These are phyloP conservation scores for Amblyraja radiata DNA, from an alignment of 2,797 vertebrate genomes.

Conservation along the genomic window DNA sequence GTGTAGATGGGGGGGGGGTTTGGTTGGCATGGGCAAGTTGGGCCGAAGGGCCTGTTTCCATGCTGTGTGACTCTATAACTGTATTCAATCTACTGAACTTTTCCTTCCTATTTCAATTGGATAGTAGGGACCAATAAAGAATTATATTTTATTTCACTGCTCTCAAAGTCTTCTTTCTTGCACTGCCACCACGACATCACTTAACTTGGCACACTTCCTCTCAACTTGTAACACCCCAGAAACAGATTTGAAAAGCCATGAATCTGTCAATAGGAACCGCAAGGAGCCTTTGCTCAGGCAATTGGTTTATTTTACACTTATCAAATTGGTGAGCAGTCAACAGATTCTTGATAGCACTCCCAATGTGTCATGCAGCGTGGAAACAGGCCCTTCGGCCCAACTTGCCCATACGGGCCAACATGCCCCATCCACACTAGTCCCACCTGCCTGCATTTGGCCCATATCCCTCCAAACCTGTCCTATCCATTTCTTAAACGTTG, in stretches of 20 bases:
- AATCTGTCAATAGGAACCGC: not conserved
- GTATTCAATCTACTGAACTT: too few relatives aligned
- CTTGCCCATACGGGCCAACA: too few relatives aligned
- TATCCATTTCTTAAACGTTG: too few relatives aligned
- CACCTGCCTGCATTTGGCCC: too few relatives aligned
- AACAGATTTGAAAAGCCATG: not conserved
- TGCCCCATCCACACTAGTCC: too few relatives aligned
- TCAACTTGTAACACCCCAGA: not conserved
- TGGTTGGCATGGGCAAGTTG: too few relatives aligned
- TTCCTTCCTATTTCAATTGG: not conserved
- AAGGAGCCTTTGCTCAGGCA: not conserved
- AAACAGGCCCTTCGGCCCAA: not conserved
- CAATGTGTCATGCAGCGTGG: not conserved
- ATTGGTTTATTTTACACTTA: not conserved
- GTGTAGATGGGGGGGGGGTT: too few relatives aligned
- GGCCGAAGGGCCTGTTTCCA: too few relatives aligned
- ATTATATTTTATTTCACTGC: not conserved
- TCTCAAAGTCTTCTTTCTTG: not conserved
- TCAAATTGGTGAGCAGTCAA: not conserved
- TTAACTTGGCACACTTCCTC: not conserved
- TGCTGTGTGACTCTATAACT: too few relatives aligned
- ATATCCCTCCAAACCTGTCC: too few relatives aligned
- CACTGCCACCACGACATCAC: not conserved
- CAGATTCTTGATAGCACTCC: not conserved
- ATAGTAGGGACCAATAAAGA: not conserved